Percentiles rank a stretch among this genome's conserved stretches.
Evolutionary conservation across 2,797 vertebrate species (phyloP).

Genomic region (Gymnothorax reevesii): DNA sequence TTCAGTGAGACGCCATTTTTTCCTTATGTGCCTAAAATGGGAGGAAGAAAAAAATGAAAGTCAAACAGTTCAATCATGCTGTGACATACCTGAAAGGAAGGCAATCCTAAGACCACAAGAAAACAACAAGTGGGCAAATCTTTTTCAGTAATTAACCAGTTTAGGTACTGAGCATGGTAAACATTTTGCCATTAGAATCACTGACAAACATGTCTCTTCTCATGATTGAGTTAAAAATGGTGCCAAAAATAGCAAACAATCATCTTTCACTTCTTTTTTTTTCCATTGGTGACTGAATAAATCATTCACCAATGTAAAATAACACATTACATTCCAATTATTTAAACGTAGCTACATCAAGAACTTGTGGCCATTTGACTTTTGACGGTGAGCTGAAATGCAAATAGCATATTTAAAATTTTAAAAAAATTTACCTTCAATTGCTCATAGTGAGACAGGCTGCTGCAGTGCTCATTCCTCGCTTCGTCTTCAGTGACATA

Average conservation of each 20-base stretch:
- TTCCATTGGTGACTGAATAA: too few species aligned
- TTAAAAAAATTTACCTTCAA: slow-evolving; percentile 47
- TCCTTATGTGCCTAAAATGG: background rate
- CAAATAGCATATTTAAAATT: too few species aligned
- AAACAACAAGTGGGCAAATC: background rate
- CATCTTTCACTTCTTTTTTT: too few species aligned
- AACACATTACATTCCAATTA: background rate
- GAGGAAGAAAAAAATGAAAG: background rate
- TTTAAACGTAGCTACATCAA: background rate
- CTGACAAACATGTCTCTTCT: background rate
- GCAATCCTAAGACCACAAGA: background rate
- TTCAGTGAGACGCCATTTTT: background rate
- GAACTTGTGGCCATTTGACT: background rate
- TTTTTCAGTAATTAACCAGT: background rate
- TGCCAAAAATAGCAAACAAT: too few species aligned
- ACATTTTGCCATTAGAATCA: background rate
- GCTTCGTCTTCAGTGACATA: slow-evolving; percentile 70
- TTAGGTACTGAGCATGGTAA: background rate
- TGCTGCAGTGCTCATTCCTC: slow-evolving; percentile 70
- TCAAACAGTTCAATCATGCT: background rate
- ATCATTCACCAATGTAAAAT: too few species aligned
- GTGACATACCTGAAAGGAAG: background rate
- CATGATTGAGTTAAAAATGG: too few species aligned
- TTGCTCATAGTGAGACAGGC: slow-evolving; percentile 64
- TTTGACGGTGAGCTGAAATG: too few species aligned